Percentiles rank a stretch among this genome's conserved stretches.
phyloP scores from a whole-genome alignment of 2,888 invertebrate species.

The Pristionchus arcanus region DNA sequence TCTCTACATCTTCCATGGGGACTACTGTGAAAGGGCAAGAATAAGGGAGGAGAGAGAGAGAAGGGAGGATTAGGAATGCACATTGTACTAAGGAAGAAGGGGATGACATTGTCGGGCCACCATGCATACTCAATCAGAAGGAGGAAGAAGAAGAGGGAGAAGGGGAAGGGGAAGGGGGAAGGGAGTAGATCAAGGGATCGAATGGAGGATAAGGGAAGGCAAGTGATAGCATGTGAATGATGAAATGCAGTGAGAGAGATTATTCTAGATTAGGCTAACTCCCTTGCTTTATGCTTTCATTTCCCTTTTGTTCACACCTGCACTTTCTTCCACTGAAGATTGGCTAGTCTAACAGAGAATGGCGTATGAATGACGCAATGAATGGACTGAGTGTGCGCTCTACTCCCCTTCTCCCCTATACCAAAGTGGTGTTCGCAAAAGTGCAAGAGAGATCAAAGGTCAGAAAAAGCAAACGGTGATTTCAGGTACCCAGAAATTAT shows the following conservation, averaged over 20 bases:
- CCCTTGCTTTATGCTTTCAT: neutral
- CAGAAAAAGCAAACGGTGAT: neutral
- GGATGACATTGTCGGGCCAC: slow-evolving; percentile 23
- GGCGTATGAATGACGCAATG: slow-evolving; percentile 25
- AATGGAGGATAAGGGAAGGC: slow-evolving; percentile 10
- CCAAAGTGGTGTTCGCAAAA: slow-evolving; percentile 46
- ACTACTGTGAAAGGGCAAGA: slow-evolving; percentile 32
- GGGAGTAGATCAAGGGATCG: slow-evolving; percentile 29
- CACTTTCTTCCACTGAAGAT: neutral
- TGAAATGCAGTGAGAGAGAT: slow-evolving; percentile 36
- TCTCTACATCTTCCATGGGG: neutral
- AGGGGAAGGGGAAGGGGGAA: neutral
- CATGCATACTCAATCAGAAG: slow-evolving; percentile 41
- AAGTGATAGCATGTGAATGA: slow-evolving; percentile 41
- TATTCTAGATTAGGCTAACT: slow-evolving; percentile 13
- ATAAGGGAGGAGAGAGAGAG: slow-evolving; percentile 10
- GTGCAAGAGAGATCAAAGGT: slow-evolving; percentile 42
- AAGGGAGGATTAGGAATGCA: slow-evolving; percentile 29
- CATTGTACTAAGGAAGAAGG: slow-evolving; percentile 43
- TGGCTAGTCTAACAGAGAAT: slow-evolving; percentile 3
- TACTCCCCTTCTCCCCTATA: neutral
- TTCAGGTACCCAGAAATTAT: neutral
- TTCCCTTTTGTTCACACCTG: slow-evolving; percentile 3
- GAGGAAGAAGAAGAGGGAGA: slow-evolving; percentile 13
- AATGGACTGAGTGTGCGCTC: slow-evolving; percentile 42